These are phyloP conservation scores for Tolypeutes matacus DNA, from an alignment of 2,797 vertebrate genomes.

Conservation along the genomic window DNA sequence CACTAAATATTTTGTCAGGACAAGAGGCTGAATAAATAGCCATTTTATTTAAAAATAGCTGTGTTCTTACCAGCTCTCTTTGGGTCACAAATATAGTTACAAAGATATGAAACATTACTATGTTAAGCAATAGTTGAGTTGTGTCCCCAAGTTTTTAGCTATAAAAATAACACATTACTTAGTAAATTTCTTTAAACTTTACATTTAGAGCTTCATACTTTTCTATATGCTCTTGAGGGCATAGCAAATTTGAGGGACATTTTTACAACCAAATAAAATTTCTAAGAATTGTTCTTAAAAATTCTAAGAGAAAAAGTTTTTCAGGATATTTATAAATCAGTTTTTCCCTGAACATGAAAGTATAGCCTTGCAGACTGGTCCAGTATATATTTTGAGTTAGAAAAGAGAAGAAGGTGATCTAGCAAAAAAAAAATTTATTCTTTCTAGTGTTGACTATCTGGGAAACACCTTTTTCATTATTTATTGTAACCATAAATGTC, in stretches of 20 bases:
- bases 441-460: slow-evolving; percentile 25
- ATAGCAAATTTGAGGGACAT: slow-evolving; percentile 27
- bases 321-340: background rate
- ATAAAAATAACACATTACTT: slow-evolving; percentile 36
- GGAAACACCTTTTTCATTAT: background rate
- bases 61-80: slow-evolving; percentile 69
- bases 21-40: slow-evolving; percentile 82
- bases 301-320: background rate
- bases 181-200: slow-evolving; percentile 49
- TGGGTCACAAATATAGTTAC: slow-evolving; percentile 33
- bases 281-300: slow-evolving; percentile 33
- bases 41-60: slow-evolving; percentile 82
- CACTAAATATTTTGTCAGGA: slow-evolving; percentile 81
- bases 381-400: background rate
- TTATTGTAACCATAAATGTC: background rate
- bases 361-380: background rate
- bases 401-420: background rate
- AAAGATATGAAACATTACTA: slow-evolving; percentile 11
- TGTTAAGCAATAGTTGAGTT: background rate
- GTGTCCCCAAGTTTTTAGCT: slow-evolving; percentile 24
- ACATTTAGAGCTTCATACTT: background rate
- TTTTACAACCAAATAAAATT: slow-evolving; percentile 43
- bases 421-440: background rate
- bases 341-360: slow-evolving; percentile 18
- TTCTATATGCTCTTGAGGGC: slow-evolving; percentile 39